phyloP scores from a whole-genome alignment of 1,140 invertebrate genomes.

The Anastrepha obliqua region DNA sequence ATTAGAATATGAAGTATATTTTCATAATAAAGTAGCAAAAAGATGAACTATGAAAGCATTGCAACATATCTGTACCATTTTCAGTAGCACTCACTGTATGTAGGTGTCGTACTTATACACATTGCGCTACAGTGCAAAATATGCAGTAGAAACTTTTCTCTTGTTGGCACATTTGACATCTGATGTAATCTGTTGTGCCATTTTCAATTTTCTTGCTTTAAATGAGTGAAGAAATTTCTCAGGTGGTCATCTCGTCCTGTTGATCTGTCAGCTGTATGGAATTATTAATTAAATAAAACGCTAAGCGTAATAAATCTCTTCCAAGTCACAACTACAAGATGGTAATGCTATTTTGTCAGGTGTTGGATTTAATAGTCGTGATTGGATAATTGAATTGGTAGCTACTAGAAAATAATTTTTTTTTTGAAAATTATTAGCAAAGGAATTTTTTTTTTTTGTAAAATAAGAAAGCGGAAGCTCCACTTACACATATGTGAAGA shows the following conservation, averaged over 20 bases:
- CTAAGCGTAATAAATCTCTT: neutral
- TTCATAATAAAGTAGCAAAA: too few relatives aligned
- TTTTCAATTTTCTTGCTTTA: neutral
- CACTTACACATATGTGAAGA: too few relatives aligned
- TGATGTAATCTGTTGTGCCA: slow-evolving; percentile 37
- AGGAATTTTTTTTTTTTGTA: too few relatives aligned
- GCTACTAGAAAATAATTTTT: neutral
- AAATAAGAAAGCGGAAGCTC: too few relatives aligned
- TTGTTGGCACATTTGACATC: slow-evolving; percentile 17
- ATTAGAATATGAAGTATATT: too few relatives aligned
- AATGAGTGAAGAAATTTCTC: neutral
- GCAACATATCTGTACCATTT: too few relatives aligned
- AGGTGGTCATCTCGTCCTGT: slow-evolving; percentile 1
- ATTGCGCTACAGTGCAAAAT: neutral
- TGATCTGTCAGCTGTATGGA: neutral
- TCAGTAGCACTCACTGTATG: too few relatives aligned
- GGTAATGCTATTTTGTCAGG: slow-evolving; percentile 29
- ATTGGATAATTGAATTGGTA: neutral
- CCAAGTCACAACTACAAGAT: neutral
- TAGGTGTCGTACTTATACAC: neutral
- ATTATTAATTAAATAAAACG: slow-evolving; percentile 39
- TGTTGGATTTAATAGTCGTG: slow-evolving; percentile 14
- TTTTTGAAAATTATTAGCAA: neutral
- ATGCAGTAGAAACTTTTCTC: neutral
- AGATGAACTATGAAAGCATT: too few relatives aligned